Evolutionary conservation across 1,140 invertebrate species (phyloP).

Genomic region (Drosophila sulfurigaster): DNA sequence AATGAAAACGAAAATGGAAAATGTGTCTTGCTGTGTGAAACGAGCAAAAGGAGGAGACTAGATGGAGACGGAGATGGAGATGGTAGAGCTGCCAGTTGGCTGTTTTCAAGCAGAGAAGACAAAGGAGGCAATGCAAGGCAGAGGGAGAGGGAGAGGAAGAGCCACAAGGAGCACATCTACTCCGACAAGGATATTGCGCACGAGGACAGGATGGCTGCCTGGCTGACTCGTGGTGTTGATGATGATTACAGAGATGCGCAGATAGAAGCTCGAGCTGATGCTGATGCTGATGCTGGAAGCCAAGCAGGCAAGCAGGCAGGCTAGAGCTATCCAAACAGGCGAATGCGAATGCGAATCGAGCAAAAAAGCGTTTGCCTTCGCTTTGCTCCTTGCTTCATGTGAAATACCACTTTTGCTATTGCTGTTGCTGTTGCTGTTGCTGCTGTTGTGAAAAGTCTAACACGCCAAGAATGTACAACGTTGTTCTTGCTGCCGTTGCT

Average conservation of each 20-base stretch:
- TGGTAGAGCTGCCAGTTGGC: constrained; percentile 27
- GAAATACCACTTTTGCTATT: constrained; percentile 26
- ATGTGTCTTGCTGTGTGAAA: constrained; percentile 55
- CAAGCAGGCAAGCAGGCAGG: constrained; percentile 30
- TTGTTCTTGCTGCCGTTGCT: constrained; percentile 59
- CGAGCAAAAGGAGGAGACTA: neutral
- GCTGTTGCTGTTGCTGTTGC: constrained; percentile 27
- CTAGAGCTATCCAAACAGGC: constrained; percentile 58
- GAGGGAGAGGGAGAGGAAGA: neutral
- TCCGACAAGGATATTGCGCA: constrained; percentile 79
- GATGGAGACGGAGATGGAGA: neutral
- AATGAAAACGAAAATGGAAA: constrained; percentile 83
- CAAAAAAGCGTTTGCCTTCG: constrained; percentile 51
- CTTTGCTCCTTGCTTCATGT: constrained; percentile 31
- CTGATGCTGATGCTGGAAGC: constrained; percentile 45
- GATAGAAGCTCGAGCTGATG: constrained; percentile 68
- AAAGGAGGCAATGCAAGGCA: neutral
- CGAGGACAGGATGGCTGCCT: constrained; percentile 77
- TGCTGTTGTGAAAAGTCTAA: constrained; percentile 71
- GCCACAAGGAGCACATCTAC: constrained; percentile 39
- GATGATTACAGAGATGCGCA: constrained; percentile 82
- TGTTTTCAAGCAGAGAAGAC: constrained; percentile 51
- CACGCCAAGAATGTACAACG: constrained; percentile 77
- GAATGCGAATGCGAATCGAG: constrained; percentile 59
- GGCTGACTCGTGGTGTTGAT: constrained; percentile 78